Base-by-base conservation (phyloP, 2,888 invertebrate species). In the Seira musarum region DNA sequence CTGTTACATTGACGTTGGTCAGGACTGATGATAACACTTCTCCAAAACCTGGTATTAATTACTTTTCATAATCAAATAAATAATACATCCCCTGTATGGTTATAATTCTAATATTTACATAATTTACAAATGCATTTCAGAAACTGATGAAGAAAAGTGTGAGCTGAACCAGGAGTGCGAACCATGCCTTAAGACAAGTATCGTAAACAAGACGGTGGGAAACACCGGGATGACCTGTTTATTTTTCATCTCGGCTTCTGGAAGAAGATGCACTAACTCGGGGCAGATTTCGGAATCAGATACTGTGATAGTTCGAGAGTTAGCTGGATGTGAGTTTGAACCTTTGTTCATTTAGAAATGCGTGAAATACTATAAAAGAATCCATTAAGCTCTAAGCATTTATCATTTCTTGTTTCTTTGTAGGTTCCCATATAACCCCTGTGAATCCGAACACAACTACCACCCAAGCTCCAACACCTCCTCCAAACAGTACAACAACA, bases 391-490 rank as follows among this genome's bases (percentile, higher is more conserved):
- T n/a, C n/a, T n/a, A n/a, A n/a, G n/a, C n/a, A n/a, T n/a, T n/a
- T n/a, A n/a, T n/a, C n/a, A n/a, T n/a, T n/a, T n/a, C n/a, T n/a
- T n/a, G n/a, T n/a, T n/a, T n/a, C n/a, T n/a, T n/a, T n/a, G n/a
- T n/a, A 30, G 30, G 30, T 30, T 30, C 30, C 3, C 2, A 30
- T 8, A 30, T 72, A 81, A 15, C 53, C 1, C 80, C 78, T n/a
- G 15, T 82, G 6, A 64, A 30, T 82, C 1, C 60, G 78, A 3
- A 69, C 85, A 80, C 85, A n/a, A 66, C 87, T 3, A 82, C 87
- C 5, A 67, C 85, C 22, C 74, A 86, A 24, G 82, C 87, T 68
- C 76, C 87, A 21, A 35, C 65, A 65, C 78, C 25, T 78, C 73
- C 71, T 25, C 53, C 84, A 19, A 71, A 77, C 17, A 69, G 73